phyloP scores from a whole-genome alignment of 1,140 invertebrate genomes.

The Papilio dardanus region DNA sequence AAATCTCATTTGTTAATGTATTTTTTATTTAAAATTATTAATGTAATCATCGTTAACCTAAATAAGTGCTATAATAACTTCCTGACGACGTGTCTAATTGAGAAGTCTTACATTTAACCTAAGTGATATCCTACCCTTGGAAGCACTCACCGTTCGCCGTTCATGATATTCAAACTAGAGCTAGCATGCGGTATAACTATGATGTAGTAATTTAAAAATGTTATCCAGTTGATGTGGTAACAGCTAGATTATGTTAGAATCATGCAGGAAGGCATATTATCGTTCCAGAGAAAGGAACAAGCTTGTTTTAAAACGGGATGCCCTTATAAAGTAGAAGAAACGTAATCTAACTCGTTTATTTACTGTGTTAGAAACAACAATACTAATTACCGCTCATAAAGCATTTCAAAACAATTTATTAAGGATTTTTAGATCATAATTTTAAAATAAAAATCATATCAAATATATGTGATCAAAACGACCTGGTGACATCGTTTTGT shows the following conservation, averaged over 20 bases:
- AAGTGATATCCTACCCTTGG: not conserved
- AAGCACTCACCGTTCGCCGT: not conserved
- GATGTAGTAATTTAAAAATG: not conserved
- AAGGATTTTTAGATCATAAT: not conserved
- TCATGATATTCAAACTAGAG: not conserved
- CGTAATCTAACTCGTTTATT: not conserved
- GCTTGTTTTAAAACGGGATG: slow-evolving; percentile 18
- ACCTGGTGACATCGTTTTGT: slow-evolving; percentile 7
- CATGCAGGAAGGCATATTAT: not conserved
- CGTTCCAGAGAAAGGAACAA: not conserved
- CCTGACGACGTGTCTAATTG: not conserved
- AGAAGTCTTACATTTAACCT: not conserved
- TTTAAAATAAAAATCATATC: too few species aligned
- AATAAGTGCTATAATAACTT: not conserved
- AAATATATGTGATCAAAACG: not conserved
- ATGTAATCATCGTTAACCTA: not conserved
- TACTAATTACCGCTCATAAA: not conserved
- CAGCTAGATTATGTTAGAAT: not conserved
- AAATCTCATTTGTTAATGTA: slow-evolving; percentile 7
- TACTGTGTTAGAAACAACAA: not conserved
- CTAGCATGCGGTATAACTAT: not conserved
- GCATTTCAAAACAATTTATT: too few species aligned
- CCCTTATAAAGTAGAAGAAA: not conserved
- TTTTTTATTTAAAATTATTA: not conserved
- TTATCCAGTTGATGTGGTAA: not conserved